phyloP scores from a whole-genome alignment of 2,888 invertebrate genomes.

The Limnephilus auricula region DNA sequence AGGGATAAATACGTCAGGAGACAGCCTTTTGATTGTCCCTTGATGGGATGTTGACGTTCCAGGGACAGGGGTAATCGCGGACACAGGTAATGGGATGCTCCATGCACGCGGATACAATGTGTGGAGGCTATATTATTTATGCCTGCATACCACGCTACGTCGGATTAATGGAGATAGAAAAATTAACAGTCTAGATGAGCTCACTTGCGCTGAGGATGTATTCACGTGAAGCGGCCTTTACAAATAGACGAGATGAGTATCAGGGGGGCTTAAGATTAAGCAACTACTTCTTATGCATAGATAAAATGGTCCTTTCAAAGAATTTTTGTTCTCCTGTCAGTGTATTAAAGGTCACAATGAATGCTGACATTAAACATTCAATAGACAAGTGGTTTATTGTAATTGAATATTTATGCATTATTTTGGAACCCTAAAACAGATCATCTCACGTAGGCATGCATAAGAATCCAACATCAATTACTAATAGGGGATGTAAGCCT shows the following conservation, averaged over 20 bases:
- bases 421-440: not conserved
- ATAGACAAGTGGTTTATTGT: not conserved
- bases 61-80: constrained; percentile 33
- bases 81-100: constrained; percentile 48
- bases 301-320: not conserved
- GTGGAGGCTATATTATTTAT: constrained; percentile 36
- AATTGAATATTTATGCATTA: not conserved
- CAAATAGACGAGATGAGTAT: constrained; percentile 44
- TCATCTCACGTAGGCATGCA: not conserved
- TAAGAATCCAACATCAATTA: not conserved
- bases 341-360: not conserved
- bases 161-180: constrained; percentile 64
- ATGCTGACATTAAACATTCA: not conserved
- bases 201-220: constrained; percentile 46
- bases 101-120: constrained; percentile 28
- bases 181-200: constrained; percentile 63
- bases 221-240: constrained; percentile 38
- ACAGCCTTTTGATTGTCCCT: constrained; percentile 58
- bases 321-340: not conserved
- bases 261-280: constrained; percentile 9
- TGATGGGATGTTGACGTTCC: constrained; percentile 53
- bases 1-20: constrained; percentile 54
- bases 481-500: not conserved
- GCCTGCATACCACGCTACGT: constrained; percentile 34
- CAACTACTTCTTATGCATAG: not conserved